A percentile compares a stretch with the other conserved stretches of the same genome.
These are phyloP conservation scores for Halcyon malimbica DNA, from an alignment of 2,113 vertebrate species.

Conservation along the genomic window DNA sequence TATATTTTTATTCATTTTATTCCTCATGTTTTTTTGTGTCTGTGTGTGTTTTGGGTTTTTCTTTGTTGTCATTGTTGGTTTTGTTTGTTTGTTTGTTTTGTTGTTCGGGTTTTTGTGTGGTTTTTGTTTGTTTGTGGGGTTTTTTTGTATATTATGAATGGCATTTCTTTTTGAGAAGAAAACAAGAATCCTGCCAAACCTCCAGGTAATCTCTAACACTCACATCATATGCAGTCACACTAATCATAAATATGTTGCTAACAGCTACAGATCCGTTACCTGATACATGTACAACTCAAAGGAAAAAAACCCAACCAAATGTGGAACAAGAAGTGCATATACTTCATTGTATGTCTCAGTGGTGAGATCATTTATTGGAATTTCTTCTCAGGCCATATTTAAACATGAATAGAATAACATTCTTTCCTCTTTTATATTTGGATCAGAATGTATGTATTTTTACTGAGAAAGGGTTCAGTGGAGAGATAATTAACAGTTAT, in stretches of 20 bases:
- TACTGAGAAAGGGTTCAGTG: not conserved
- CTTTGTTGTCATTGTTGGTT: no score
- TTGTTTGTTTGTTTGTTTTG: no score
- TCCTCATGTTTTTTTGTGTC: not conserved
- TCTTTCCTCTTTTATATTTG: not conserved
- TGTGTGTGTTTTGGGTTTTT: no score
- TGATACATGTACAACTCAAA: not conserved
- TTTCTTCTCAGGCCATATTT: not conserved
- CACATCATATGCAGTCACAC: not conserved
- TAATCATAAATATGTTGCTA: not conserved
- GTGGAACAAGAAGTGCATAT: not conserved
- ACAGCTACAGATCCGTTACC: not conserved
- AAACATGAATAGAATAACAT: not conserved
- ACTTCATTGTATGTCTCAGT: not conserved
- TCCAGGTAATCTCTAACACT: not conserved
- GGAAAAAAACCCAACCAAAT: not conserved
- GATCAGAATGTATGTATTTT: not conserved
- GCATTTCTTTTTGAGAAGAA: not conserved
- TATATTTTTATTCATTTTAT: not conserved
- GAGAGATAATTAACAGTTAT: not conserved
- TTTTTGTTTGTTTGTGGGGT: not conserved
- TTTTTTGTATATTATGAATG: not conserved
- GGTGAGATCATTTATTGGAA: not conserved
- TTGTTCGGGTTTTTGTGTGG: no score
- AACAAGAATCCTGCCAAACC: not conserved